Base-by-base conservation (phyloP, 2,888 invertebrate species). In the Thymelicus sylvestris region DNA sequence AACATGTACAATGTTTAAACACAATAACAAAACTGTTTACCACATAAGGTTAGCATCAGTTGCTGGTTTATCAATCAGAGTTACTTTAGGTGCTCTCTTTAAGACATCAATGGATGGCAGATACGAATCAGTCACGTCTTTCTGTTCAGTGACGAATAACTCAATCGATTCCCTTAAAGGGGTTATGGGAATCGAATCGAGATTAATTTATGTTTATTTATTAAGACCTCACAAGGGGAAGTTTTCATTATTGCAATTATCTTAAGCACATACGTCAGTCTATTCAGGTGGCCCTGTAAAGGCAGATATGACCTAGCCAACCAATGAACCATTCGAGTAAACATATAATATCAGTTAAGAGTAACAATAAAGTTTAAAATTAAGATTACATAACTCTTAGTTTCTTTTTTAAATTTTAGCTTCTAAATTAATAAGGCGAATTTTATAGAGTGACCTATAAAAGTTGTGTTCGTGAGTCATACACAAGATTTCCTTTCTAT, bases 61-160 rank as follows among this genome's bases (percentile, higher is more conserved):
- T 72, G 76, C 77, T 72, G 71, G 72, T 77, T 77, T 80, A 84
- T 86, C 81, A 80, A 86, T 85, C 82, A 83, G 81, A 75, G 79
- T 80, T 83, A 82, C 81, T 79, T 52, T 62, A 62, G 62, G 24
- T 39, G 52, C 44, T 62, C 67, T 55, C 84, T 81, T 82, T 81
- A 84, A 81, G 81, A 83, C 84, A 84, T 79, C 86, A 85, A 88
- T 87, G 84, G 81, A 81, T 85, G 82, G 84, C 86, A 80, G 83
- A 89, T 88, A 83, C 80, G 82, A 83, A 86, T 88, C 84, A 84
- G 84, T 84, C 83, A 83, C 84, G 76, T 74, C 73, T 79, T 82
- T 64, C 64, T 78, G 79, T 78, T 79, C 81, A 82, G 79, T 85
- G 88, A 87, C 80, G 80, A 86, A 90, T 89, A 88, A 86, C 90